A percentile compares a stretch with the other conserved stretches of the same genome.
Evolutionary conservation across 2,113 vertebrate species (phyloP).

Genomic region (Sturnus vulgaris): DNA sequence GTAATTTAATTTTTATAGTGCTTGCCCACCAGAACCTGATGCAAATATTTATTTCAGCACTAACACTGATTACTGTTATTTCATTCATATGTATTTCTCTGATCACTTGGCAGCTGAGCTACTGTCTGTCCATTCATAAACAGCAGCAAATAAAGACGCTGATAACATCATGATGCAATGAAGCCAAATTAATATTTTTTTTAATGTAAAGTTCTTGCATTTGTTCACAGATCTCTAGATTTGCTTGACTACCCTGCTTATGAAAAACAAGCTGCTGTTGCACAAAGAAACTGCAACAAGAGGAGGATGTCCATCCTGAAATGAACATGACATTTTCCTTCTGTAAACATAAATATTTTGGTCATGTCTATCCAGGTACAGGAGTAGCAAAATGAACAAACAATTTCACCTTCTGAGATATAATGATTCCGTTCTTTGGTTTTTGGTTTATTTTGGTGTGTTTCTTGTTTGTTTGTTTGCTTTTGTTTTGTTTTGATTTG

Average conservation of each 20-base stretch:
- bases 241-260: not conserved
- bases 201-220: not conserved
- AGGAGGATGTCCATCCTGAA: not conserved
- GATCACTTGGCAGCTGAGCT: not conserved
- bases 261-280: not conserved
- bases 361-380: not conserved
- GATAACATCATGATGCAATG: not conserved
- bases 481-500: not conserved
- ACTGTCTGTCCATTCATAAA: not conserved
- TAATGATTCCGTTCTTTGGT: not conserved
- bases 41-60: not conserved
- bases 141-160: not conserved
- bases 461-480: rapidly evolving
- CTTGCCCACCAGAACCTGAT: not conserved
- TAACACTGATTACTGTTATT: not conserved
- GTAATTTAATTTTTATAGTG: not conserved
- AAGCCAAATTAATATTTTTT: not conserved
- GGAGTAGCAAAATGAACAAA: not conserved
- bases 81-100: not conserved
- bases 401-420: not conserved
- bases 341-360: not conserved
- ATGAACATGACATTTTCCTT: not conserved
- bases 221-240: not conserved
- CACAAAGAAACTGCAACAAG: not conserved
- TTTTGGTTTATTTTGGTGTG: not conserved